phyloP scores from a whole-genome alignment of 1,140 invertebrate genomes.

The Oryctes rhinoceros region DNA sequence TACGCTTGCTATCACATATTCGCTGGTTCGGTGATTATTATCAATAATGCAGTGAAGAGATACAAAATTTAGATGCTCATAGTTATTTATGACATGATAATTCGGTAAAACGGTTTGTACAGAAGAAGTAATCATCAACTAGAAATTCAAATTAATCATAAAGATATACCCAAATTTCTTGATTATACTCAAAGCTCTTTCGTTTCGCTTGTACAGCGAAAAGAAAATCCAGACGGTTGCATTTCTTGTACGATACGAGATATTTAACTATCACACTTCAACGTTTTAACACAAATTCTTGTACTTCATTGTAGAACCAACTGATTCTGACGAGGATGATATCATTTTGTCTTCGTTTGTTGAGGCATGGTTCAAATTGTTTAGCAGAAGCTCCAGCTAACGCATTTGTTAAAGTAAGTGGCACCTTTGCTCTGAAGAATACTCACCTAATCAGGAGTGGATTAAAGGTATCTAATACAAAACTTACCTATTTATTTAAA shows the following conservation, averaged over 20 bases:
- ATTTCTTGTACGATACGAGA: not conserved
- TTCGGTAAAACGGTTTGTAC: too few relatives aligned
- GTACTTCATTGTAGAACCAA: too few relatives aligned
- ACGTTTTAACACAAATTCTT: too few relatives aligned
- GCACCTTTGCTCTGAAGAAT: constrained; percentile 62
- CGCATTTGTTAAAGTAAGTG: constrained; percentile 74
- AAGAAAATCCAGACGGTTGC: not conserved
- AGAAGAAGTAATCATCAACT: too few relatives aligned
- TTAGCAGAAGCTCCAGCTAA: constrained; percentile 80
- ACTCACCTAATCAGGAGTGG: too few relatives aligned
- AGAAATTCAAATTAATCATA: too few relatives aligned
- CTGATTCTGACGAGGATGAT: not conserved
- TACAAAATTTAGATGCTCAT: too few relatives aligned
- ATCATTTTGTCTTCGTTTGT: constrained; percentile 3
- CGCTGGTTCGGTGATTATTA: not conserved
- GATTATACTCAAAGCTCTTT: not conserved
- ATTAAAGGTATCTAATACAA: too few relatives aligned
- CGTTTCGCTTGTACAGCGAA: not conserved
- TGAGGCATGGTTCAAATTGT: constrained; percentile 64
- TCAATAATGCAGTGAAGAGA: not conserved
- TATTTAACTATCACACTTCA: not conserved
- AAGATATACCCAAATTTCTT: not conserved
- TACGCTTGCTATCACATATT: constrained; percentile 2
- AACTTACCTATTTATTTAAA: too few relatives aligned
- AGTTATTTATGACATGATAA: too few relatives aligned